Percentiles rank a stretch among this genome's conserved stretches.
phyloP scores from a whole-genome alignment of 2,888 invertebrate species.

The Lasius platythorax region DNA sequence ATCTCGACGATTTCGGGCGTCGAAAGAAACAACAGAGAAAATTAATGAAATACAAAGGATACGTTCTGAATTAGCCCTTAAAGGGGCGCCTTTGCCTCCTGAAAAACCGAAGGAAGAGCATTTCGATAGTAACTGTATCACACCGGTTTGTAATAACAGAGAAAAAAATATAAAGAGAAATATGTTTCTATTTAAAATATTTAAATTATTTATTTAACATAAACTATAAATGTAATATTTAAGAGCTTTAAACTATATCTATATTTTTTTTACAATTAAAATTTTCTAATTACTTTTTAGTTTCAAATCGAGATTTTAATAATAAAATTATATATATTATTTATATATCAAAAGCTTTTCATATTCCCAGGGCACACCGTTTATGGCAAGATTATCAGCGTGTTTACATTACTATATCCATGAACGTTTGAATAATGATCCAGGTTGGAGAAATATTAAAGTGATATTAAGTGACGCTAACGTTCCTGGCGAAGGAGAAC shows the following conservation, averaged over 20 bases:
- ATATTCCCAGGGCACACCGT: constrained; percentile 93
- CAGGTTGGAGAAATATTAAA: constrained; percentile 97
- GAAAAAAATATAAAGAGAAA: constrained; percentile 10
- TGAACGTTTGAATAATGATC: constrained; percentile 96
- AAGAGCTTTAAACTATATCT: background rate
- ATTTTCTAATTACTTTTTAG: background rate
- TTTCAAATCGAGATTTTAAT: background rate
- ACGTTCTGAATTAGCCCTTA: constrained; percentile 90
- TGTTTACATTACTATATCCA: constrained; percentile 96
- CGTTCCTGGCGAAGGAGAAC: constrained; percentile 99
- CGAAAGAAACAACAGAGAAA: constrained; percentile 97
- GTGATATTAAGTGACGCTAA: constrained; percentile 99
- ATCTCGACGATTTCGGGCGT: constrained; percentile 97
- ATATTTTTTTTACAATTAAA: background rate
- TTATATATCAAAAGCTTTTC: constrained; percentile 2
- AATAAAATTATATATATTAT: background rate
- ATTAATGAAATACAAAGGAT: constrained; percentile 94
- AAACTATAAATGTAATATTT: background rate
- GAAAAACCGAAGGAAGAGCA: constrained; percentile 96
- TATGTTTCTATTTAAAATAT: background rate
- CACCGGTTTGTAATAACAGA: constrained; percentile 89
- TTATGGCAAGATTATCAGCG: constrained; percentile 96
- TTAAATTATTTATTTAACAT: constrained; percentile 2
- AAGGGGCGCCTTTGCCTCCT: constrained; percentile 93
- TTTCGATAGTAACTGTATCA: constrained; percentile 99